Base-by-base conservation (phyloP, 92 coral and sea anemone genomes). In the Actinernus sp. region DNA sequence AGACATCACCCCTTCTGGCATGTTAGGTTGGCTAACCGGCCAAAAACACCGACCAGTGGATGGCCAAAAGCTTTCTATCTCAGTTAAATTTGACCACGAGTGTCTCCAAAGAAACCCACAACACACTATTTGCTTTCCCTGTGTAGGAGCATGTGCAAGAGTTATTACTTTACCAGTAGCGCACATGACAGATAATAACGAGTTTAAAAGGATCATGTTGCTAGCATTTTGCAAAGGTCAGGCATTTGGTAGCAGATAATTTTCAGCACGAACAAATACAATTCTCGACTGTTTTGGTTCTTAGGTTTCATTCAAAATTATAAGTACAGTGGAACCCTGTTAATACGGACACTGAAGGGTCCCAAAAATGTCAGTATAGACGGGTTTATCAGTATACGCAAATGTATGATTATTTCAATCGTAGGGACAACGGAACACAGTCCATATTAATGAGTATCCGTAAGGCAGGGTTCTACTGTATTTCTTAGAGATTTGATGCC, bases 1-100 rank as follows among this genome's bases (percentile, higher is more conserved):
- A 1, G 78, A 77, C 28, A 20, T 67, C 13, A 45, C 78, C 32
- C 58, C 34, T 19, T 25, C 84, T 39, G 77, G 84, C 33, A 66
- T 67, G 19, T 56, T 76, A 36, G 77, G 77, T 19, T 76, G 77
- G 84, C 69, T 76, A 7, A 66, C 61, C 26, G 84, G 77, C 9
- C 84, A 67, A 49, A 58, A 33, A 22, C 79, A 71, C 52, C 38
- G 43, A 30, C 49, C 79, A 0, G 8, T 71, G 0, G 39, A 21
- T 59, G 79, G 79, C 22, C 59, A 71, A n/a, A 21, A 57, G 11
- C 36, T 58, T 12, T 45, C 36, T 20, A 59, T 71, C 23, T 33
- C 20, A 46, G 61, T 46, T 14, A 58, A 26, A 14, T 71, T 71
- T 34, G 69, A 71, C 39, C 79, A 59, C 22, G 79, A 58, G 13